Evolutionary conservation across 2,113 vertebrate species (phyloP).

Genomic region (Paracanthobrama guichenoti): DNA sequence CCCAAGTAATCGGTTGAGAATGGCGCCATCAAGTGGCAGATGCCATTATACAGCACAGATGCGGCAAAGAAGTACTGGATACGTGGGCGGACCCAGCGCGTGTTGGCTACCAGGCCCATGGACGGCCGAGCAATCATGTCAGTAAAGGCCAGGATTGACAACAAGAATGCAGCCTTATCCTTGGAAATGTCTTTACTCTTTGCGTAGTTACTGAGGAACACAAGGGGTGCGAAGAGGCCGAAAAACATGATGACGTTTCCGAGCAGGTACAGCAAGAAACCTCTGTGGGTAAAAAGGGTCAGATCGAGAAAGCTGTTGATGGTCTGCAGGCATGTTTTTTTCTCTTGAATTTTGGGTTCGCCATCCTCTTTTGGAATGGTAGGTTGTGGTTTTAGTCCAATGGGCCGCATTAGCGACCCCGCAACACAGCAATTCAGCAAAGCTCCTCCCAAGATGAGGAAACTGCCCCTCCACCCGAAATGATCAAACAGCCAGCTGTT

Average conservation of each 20-base stretch:
- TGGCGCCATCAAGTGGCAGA: constrained; percentile 89
- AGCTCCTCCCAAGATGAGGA: constrained; percentile 91
- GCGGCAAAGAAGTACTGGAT: constrained; percentile 93
- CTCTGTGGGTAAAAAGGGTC: constrained; percentile 89
- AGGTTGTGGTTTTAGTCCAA: constrained; percentile 77
- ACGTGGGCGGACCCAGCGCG: constrained; percentile 87
- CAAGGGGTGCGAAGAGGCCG: constrained; percentile 90
- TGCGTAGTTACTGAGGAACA: constrained; percentile 93
- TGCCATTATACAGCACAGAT: constrained; percentile 85
- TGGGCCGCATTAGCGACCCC: constrained; percentile 92
- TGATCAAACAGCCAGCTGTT: constrained; percentile 88
- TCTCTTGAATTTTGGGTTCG: constrained; percentile 62
- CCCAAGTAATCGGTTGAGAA: constrained; percentile 78
- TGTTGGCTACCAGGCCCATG: constrained; percentile 95
- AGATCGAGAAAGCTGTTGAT: constrained; percentile 92
- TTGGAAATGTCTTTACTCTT: constrained; percentile 87
- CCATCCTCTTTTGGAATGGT: constrained; percentile 36
- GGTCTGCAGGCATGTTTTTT: constrained; percentile 78
- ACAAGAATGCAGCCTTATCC: constrained; percentile 89
- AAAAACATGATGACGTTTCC: constrained; percentile 96
- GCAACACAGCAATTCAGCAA: constrained; percentile 96
- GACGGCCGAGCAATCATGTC: constrained; percentile 98
- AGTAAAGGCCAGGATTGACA: constrained; percentile 92
- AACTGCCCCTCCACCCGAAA: constrained; percentile 95
- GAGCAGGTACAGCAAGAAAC: constrained; percentile 92